These are phyloP conservation scores for Andrena marginata DNA, from an alignment of 2,888 invertebrate genomes.

Conservation along the genomic window DNA sequence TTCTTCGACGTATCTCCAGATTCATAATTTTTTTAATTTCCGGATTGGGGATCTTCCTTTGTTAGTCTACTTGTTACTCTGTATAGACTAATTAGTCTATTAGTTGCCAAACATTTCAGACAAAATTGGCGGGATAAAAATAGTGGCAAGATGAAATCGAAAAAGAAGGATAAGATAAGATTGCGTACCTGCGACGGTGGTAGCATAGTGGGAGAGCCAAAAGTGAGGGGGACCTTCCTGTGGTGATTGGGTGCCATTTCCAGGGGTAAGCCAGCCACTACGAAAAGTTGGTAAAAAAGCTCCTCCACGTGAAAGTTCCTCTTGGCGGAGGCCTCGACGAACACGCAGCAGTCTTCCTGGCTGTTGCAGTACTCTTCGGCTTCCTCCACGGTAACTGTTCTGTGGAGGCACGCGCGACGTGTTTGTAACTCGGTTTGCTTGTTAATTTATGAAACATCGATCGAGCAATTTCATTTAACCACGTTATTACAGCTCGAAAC, in stretches of 20 bases:
- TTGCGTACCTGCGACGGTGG: constrained; percentile 86
- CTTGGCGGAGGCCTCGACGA: constrained; percentile 94
- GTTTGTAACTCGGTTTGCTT: neutral
- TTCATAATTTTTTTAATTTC: no score
- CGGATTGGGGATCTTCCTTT: no score
- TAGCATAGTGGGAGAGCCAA: constrained; percentile 91
- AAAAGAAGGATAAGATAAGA: neutral
- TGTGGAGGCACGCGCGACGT: constrained; percentile 77
- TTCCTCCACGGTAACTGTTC: constrained; percentile 92
- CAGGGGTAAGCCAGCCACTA: constrained; percentile 92
- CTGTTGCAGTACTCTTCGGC: constrained; percentile 91
- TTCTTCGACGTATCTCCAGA: no score
- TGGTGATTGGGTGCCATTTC: constrained; percentile 97
- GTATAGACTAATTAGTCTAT: no score
- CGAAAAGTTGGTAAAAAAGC: constrained; percentile 93
- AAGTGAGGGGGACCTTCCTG: constrained; percentile 89
- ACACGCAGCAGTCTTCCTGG: constrained; percentile 92
- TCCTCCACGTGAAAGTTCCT: constrained; percentile 93
- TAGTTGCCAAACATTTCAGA: no score
- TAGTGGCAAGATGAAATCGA: no score
- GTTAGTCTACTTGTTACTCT: no score
- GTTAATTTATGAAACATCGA: neutral
- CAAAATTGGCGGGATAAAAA: no score
- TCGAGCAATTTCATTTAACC: neutral
- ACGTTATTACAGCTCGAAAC: neutral